Percentiles rank a stretch among this genome's conserved stretches.
Conservation (phyloP, 2,888 invertebrate genomes). For the Lottia gigantea region DNA sequence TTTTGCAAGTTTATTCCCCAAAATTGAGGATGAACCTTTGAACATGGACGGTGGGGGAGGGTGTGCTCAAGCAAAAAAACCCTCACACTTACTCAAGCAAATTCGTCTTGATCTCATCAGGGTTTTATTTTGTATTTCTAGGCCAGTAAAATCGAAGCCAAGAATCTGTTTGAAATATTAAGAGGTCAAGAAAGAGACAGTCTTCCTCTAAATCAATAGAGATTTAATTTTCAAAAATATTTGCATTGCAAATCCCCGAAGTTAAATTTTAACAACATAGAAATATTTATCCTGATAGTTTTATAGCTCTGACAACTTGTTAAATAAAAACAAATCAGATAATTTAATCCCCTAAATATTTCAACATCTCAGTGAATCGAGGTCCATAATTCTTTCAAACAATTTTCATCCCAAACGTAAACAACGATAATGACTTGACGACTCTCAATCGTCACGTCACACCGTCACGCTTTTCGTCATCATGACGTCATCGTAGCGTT, state of each 20-base stretch:
- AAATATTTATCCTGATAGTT: not conserved
- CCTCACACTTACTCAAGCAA: no score
- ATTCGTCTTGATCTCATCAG: no score
- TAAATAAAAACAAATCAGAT: not conserved
- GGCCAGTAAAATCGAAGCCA: no score
- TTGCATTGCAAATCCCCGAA: not conserved
- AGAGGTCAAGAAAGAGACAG: no score
- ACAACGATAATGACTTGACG: not conserved
- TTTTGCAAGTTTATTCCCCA: no score
- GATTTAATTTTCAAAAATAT: not conserved
- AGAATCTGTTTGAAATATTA: no score
- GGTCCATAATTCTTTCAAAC: constrained; percentile 4
- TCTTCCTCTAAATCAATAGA: no score
- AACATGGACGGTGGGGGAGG: no score
- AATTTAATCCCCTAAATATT: not conserved
- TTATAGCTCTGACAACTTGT: not conserved
- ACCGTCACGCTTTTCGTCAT: not conserved
- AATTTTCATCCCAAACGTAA: not conserved
- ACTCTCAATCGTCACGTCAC: not conserved
- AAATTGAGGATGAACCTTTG: no score
- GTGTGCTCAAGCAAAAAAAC: no score
- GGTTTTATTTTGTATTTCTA: no score
- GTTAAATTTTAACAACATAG: not conserved
- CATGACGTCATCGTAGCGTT: not conserved
- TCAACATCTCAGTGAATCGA: no score